Percentiles rank a stretch among this genome's conserved stretches.
phyloP scores from a whole-genome alignment of 2,797 vertebrate genomes.

The Selene dorsalis region DNA sequence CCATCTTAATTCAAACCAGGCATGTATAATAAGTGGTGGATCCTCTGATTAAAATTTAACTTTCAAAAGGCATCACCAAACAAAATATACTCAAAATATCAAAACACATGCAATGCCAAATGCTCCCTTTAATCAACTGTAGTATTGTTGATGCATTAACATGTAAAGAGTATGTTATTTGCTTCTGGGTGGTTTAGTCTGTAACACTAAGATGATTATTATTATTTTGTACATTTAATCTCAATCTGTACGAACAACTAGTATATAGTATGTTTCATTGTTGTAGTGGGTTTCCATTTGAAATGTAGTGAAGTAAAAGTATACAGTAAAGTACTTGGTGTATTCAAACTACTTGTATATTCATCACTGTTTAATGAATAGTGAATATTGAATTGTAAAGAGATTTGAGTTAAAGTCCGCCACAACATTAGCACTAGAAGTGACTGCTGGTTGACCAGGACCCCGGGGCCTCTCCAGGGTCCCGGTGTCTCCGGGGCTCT shows the following conservation, averaged over 20 bases:
- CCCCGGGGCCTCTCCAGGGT: constrained; percentile 21
- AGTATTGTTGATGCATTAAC: background rate
- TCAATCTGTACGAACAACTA: background rate
- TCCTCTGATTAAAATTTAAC: too few species aligned
- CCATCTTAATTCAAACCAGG: too few species aligned
- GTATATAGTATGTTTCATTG: background rate
- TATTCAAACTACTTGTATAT: background rate
- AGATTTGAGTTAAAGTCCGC: rapidly evolving
- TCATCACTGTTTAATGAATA: background rate
- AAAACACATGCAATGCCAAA: background rate
- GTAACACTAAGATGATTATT: background rate
- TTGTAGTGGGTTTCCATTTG: background rate
- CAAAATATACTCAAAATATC: background rate
- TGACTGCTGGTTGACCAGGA: constrained; percentile 9
- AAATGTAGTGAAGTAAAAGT: background rate
- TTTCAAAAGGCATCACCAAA: background rate
- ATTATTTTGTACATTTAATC: constrained; percentile 2
- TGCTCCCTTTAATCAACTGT: background rate
- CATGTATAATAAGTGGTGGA: too few species aligned
- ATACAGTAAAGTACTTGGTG: background rate
- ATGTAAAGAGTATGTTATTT: background rate
- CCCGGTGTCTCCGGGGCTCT: constrained; percentile 40
- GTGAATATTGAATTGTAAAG: background rate
- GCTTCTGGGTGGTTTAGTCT: background rate
- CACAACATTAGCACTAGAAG: constrained; percentile 9